Conservation (phyloP, 2,113 vertebrate genomes). For the Micronycteris hirsuta region DNA sequence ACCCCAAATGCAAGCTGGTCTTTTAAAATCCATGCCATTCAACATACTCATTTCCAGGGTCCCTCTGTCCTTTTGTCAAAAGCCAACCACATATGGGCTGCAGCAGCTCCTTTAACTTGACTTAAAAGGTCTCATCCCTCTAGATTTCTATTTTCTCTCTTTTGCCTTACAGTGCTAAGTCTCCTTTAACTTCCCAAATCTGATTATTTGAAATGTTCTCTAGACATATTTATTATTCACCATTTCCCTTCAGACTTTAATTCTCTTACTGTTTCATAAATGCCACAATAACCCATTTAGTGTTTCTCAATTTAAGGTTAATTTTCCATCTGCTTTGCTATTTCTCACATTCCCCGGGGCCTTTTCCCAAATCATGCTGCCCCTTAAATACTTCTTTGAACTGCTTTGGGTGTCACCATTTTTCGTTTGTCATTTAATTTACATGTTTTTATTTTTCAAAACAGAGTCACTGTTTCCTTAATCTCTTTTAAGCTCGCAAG, state of each 20-base stretch:
- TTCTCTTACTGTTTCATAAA: conserved; percentile 53
- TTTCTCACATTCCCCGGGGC: not conserved
- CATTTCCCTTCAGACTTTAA: conserved; percentile 41
- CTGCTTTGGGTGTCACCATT: not conserved
- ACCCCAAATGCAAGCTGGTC: not conserved
- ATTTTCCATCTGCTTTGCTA: conserved; percentile 42
- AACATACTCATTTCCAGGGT: not conserved
- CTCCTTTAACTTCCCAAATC: conserved; percentile 37
- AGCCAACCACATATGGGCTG: not conserved
- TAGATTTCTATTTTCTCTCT: not conserved
- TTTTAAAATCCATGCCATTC: not conserved
- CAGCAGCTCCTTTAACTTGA: not conserved
- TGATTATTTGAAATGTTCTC: conserved; percentile 48
- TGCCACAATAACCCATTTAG: conserved; percentile 52
- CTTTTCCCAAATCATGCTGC: not conserved
- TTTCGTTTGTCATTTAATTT: conserved; percentile 3
- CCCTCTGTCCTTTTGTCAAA: not conserved
- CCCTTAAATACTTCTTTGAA: not conserved
- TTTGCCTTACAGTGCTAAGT: not conserved
- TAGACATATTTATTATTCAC: conserved; percentile 58
- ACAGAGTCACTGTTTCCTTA: not conserved
- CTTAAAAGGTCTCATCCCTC: not conserved
- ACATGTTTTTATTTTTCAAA: conserved; percentile 8
- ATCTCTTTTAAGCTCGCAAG: not conserved
- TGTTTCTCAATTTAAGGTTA: conserved; percentile 17